These are phyloP conservation scores for Cichlasoma orientale DNA, from an alignment of 2,797 vertebrate species.

Conservation along the genomic window DNA sequence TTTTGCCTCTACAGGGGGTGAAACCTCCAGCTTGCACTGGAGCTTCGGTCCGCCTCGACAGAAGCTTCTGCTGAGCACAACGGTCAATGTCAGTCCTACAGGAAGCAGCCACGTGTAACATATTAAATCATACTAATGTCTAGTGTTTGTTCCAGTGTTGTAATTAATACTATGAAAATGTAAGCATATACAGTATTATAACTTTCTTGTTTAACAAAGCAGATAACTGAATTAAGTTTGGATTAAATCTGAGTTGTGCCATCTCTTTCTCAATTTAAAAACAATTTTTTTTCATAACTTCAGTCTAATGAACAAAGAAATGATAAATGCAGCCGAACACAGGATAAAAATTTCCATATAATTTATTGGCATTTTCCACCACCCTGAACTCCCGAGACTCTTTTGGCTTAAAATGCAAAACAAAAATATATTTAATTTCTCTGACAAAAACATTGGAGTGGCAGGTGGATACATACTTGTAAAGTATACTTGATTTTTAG, in stretches of 20 bases:
- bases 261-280: not conserved
- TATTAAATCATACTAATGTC: not conserved
- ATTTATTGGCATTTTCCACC: constrained; percentile 80
- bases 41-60: constrained; percentile 59
- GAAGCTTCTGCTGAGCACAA: constrained; percentile 68
- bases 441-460: constrained; percentile 69
- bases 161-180: not conserved
- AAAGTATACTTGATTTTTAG: constrained; percentile 71
- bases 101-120: not conserved
- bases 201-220: not conserved
- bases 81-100: not conserved
- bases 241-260: too few species aligned
- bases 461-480: constrained; percentile 58
- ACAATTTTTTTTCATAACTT: not conserved
- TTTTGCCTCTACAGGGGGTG: constrained; percentile 74
- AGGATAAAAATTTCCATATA: constrained; percentile 51
- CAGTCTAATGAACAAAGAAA: not conserved
- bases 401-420: constrained; percentile 72
- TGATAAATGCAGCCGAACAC: not conserved
- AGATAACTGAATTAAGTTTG: not conserved
- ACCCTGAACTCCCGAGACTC: constrained; percentile 72
- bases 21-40: constrained; percentile 82
- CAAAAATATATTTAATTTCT: constrained; percentile 57
- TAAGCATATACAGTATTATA: not conserved
- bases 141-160: not conserved